These are phyloP conservation scores for Glareola pratincola DNA, from an alignment of 2,113 vertebrate genomes.

Conservation along the genomic window DNA sequence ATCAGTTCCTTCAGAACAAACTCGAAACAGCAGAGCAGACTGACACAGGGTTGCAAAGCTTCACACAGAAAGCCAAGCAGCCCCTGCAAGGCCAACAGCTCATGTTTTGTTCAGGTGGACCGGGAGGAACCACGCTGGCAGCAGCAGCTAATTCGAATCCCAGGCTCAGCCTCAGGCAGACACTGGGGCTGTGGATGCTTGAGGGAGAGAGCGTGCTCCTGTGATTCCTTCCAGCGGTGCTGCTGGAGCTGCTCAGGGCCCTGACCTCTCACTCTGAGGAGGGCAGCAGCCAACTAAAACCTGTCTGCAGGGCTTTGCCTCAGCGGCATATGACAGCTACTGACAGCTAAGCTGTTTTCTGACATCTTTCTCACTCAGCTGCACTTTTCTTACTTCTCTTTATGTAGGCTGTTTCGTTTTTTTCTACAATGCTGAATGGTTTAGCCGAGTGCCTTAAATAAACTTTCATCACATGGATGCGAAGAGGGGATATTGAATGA, in stretches of 20 bases:
- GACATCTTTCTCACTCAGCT: neutral
- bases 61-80: neutral
- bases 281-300: neutral
- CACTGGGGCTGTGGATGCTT: neutral
- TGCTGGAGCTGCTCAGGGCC: neutral
- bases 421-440: neutral
- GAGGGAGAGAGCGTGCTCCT: neutral
- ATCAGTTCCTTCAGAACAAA: neutral
- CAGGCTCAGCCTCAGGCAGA: neutral
- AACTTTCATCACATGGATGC: neutral
- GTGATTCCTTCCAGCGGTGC: neutral
- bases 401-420: neutral
- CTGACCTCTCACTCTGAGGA: neutral
- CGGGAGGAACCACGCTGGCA: neutral
- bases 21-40: neutral
- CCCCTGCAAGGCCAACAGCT: neutral
- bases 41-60: neutral
- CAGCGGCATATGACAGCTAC: neutral
- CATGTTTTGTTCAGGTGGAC: neutral
- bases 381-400: neutral
- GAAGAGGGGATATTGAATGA: neutral
- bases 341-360: neutral
- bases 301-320: slow-evolving; percentile 5
- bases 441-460: slow-evolving; percentile 1
- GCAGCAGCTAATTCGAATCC: neutral